Evolutionary conservation across 1,140 invertebrate species (phyloP), one percentile per base, ranked within the genome.

Genomic region (Drosophila bipectinata): DNA sequence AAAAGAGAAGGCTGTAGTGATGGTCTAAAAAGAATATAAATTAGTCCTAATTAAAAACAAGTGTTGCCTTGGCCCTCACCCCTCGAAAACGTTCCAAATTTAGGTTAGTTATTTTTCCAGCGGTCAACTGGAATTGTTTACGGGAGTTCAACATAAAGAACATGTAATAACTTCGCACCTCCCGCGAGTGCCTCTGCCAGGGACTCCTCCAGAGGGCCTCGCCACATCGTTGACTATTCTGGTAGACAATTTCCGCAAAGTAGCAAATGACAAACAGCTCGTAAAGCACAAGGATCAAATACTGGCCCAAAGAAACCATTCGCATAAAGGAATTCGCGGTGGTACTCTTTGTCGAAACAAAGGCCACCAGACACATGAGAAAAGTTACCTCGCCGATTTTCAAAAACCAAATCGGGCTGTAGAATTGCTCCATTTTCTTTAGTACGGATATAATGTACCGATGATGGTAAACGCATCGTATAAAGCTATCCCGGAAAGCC

Each of bases 241-340:
- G 69, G 52, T 76, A 88, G 12, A 91, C 64, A 1, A 90, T 26
- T 18, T 91, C 90, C 7, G 88, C 80, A 30, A 85, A 90, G 55
- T 91, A 91, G 34, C 87, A 91, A 37, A 90, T 91, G 21, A 91
- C 90, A 7, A 91, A 82, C 3, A 91, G 61, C 49, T 91, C 90
- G 24, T 69, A 84, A 1, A 80, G 57, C 3, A 85, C 87, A 9
- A 91, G 55, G 0, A 88, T 44, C 26, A 90, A 12, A 53, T 91
- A 91, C 45, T 91, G 90, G 5, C 79, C 77, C 53, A 91, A 18
- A 0, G 82, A 88, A 4, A 91, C 59, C 68, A 82, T 79, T 5
- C 87, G 67, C 85, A 91, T 81, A 2, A 83, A 72, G 0, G 84
- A 87, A 34, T 90, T 91, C 15, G 63, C 84, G 5, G 75, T 55